Conservation (phyloP, 2,888 invertebrate species). For the Lissocephala sabroskyi region DNA sequence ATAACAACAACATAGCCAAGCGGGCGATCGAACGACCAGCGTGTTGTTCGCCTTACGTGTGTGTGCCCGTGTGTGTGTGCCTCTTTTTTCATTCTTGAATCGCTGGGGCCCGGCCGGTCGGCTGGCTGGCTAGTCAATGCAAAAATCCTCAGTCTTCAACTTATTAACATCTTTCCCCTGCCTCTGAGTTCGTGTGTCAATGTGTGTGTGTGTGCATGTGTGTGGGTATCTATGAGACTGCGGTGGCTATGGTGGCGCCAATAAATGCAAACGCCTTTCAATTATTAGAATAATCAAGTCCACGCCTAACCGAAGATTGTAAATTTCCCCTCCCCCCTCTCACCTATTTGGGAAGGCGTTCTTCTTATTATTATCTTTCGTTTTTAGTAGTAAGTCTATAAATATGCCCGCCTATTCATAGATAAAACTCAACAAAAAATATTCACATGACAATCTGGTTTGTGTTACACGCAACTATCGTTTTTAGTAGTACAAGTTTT, state of each 20-base stretch:
- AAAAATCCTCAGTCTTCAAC: constrained; percentile 11
- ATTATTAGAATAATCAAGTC: constrained; percentile 25
- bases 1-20: neutral
- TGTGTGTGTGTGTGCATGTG: neutral
- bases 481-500: constrained; percentile 3
- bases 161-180: constrained; percentile 27
- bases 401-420: neutral
- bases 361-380: neutral
- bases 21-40: neutral
- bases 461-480: constrained; percentile 37
- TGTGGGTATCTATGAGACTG: neutral
- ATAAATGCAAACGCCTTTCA: constrained; percentile 2
- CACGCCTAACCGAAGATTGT: constrained; percentile 8
- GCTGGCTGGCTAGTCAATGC: constrained; percentile 21
- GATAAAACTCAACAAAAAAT: constrained; percentile 17
- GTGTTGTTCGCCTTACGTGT: constrained; percentile 3
- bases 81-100: constrained; percentile 27
- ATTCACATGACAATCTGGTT: constrained; percentile 54
- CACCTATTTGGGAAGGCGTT: too few relatives aligned
- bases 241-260: neutral
- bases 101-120: too few relatives aligned
- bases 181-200: neutral
- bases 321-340: too few relatives aligned
- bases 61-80: neutral
- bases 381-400: neutral